Evolutionary conservation across 2,113 vertebrate genomes (phyloP).

Genomic region (Oryzias javanicus): DNA sequence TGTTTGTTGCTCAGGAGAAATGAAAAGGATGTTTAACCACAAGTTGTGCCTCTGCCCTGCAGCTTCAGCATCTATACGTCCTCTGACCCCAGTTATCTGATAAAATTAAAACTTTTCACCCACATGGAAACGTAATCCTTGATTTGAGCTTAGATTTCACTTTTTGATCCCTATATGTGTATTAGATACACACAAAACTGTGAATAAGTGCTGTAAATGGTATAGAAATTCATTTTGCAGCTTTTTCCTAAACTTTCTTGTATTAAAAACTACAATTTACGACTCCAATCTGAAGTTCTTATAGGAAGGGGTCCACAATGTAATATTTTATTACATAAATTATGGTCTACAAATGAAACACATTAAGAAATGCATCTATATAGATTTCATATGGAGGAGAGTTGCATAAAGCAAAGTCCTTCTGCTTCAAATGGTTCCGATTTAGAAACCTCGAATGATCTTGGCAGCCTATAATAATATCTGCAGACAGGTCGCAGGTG

Average conservation of each 20-base stretch:
- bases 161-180: no score
- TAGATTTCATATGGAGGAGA: constrained; percentile 18
- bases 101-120: no score
- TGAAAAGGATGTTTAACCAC: no score
- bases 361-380: constrained; percentile 28
- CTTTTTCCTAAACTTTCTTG: neutral
- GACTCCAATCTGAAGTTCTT: constrained; percentile 4
- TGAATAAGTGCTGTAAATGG: no score
- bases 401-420: constrained; percentile 10
- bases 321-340: constrained; percentile 11
- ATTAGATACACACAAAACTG: no score
- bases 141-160: no score
- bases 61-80: no score
- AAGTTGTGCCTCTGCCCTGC: no score
- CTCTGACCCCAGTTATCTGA: no score
- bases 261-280: constrained; percentile 2
- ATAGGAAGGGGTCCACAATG: constrained; percentile 1
- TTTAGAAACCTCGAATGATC: constrained; percentile 58
- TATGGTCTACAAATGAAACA: constrained; percentile 24
- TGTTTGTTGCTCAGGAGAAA: no score
- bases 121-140: no score
- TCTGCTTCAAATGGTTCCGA: constrained; percentile 47
- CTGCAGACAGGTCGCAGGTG: constrained; percentile 64
- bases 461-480: constrained; percentile 46
- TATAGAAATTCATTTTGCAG: no score